Evolutionary conservation across 2,888 invertebrate genomes (phyloP).

Genomic region (Anticlea derivata): DNA sequence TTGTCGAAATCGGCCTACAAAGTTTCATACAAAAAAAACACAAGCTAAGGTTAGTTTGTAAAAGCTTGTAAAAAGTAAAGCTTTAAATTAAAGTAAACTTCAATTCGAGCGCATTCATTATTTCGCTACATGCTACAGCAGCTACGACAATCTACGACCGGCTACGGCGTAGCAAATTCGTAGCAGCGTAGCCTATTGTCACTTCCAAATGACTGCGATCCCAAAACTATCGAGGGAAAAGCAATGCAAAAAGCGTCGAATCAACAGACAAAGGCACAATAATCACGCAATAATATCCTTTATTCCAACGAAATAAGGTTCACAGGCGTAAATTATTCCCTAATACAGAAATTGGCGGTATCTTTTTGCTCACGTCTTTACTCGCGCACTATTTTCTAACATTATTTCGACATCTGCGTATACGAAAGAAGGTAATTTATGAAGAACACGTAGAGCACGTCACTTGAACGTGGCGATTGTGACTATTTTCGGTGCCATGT

Average conservation of each 20-base stretch:
- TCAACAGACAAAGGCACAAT: conserved; percentile 27
- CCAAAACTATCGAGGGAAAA: conserved; percentile 37
- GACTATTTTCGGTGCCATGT: conserved; percentile 42
- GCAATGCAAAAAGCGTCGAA: conserved; percentile 33
- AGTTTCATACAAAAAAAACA: too few relatives aligned
- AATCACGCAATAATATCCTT: conserved; percentile 12
- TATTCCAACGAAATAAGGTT: conserved; percentile 22
- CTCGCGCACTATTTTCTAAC: conserved; percentile 32
- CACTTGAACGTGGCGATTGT: conserved; percentile 45
- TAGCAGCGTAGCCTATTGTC: conserved; percentile 30
- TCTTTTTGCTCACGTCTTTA: conserved; percentile 34
- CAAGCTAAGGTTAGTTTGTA: too few relatives aligned
- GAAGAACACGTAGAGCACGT: conserved; percentile 40
- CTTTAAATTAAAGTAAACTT: not conserved
- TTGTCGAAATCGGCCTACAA: too few relatives aligned
- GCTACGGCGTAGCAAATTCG: conserved; percentile 32
- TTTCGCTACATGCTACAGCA: not conserved
- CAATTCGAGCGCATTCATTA: not conserved
- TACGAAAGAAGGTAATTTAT: conserved; percentile 46
- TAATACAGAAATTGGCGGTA: conserved; percentile 23
- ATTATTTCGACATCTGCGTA: conserved; percentile 38
- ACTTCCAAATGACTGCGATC: conserved; percentile 36
- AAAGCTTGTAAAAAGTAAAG: too few relatives aligned
- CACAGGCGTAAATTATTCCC: conserved; percentile 3
- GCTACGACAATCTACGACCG: conserved; percentile 11